A percentile compares a stretch with the other conserved stretches of the same genome.
phyloP scores from a whole-genome alignment of 2,797 vertebrate species.

The Myotis pilosus region DNA sequence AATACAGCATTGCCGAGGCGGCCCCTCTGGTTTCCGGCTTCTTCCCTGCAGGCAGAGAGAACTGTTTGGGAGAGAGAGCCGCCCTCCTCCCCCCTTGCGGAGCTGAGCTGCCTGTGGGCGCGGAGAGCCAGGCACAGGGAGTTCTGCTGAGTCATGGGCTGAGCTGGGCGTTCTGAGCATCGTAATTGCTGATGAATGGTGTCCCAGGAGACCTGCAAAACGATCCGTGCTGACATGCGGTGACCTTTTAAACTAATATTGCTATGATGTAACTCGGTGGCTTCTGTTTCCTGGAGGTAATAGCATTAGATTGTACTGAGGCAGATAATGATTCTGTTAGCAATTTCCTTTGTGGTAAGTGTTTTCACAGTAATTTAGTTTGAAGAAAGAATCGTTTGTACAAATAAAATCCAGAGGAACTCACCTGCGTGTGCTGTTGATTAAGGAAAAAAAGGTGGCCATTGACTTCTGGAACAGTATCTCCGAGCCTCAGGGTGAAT shows the following conservation, averaged over 20 bases:
- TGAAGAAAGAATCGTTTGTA: constrained; percentile 76
- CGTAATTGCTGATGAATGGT: constrained; percentile 67
- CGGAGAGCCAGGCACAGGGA: background rate
- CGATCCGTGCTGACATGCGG: constrained; percentile 71
- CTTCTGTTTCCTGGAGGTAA: constrained; percentile 81
- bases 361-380: constrained; percentile 78
- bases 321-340: constrained; percentile 82
- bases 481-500: constrained; percentile 3
- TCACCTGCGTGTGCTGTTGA: constrained; percentile 51
- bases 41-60: background rate
- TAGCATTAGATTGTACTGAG: constrained; percentile 78
- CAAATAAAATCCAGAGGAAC: constrained; percentile 73
- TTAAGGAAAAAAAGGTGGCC: background rate
- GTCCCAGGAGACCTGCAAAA: constrained; percentile 53
- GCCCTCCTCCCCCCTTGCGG: accelerated
- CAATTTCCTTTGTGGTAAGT: constrained; percentile 81
- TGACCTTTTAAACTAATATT: constrained; percentile 80
- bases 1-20: background rate
- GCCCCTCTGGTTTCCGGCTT: background rate
- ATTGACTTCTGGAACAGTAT: constrained; percentile 28
- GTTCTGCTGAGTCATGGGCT: constrained; percentile 66
- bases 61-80: background rate
- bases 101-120: background rate
- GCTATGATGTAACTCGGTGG: constrained; percentile 79
- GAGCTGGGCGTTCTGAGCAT: constrained; percentile 50